A percentile compares a stretch with the other conserved stretches of the same genome.
Evolutionary conservation across 2,113 vertebrate genomes (phyloP).

Genomic region (Phyllostomus hastatus): DNA sequence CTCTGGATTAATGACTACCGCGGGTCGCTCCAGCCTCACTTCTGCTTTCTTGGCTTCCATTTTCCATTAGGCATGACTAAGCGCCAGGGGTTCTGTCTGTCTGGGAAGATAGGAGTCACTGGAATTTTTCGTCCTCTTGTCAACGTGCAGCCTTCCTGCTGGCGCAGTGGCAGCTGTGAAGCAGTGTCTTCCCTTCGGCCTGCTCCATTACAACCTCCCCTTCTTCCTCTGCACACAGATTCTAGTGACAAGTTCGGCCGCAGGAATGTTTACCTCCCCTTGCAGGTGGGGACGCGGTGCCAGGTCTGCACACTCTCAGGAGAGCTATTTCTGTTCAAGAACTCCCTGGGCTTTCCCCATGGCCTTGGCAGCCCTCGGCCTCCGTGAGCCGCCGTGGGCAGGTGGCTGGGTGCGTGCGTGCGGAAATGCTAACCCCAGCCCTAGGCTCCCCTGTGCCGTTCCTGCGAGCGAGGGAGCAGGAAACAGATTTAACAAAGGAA

Average conservation of each 20-base stretch:
- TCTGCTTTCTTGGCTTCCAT: conserved; percentile 78
- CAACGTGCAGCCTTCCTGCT: conserved; percentile 21
- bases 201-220: background rate
- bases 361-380: background rate
- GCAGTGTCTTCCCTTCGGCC: background rate
- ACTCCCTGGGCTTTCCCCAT: background rate
- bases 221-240: background rate
- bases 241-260: background rate
- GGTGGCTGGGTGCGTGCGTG: background rate
- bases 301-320: background rate
- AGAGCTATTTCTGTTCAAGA: background rate
- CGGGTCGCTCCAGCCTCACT: conserved; percentile 51
- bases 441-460: background rate
- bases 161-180: conserved; percentile 45
- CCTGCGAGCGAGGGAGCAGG: background rate
- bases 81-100: conserved; percentile 10
- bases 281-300: background rate
- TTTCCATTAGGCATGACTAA: conserved; percentile 74
- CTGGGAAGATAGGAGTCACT: conserved; percentile 63
- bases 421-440: background rate
- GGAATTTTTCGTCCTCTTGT: conserved; percentile 68
- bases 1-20: background rate
- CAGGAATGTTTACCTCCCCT: background rate
- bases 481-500: background rate
- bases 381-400: background rate